phyloP scores from a whole-genome alignment of 1,140 invertebrate genomes.

The Microplitis demolitor region DNA sequence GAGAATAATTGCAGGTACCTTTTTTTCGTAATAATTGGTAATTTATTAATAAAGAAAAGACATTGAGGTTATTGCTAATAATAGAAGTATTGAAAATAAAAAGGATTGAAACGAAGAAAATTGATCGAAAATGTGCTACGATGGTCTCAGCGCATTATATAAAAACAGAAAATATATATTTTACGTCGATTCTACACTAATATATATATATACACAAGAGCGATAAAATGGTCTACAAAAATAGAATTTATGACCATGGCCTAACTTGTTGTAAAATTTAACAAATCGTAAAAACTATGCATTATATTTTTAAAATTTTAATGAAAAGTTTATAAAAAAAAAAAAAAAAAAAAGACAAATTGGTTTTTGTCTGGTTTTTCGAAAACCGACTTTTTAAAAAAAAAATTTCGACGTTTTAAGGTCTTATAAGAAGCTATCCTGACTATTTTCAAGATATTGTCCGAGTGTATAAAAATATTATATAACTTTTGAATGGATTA shows the following conservation, averaged over 20 bases:
- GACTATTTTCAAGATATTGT: no score
- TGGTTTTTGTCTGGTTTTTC: no score
- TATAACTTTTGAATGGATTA: no score
- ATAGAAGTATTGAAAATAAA: not conserved
- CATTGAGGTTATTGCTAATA: not conserved
- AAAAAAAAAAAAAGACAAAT: no score
- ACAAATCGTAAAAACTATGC: not conserved
- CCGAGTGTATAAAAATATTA: no score
- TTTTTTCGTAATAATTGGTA: not conserved
- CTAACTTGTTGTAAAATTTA: slow-evolving; percentile 6
- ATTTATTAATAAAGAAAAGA: not conserved
- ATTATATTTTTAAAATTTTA: slow-evolving; percentile 2
- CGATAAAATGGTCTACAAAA: not conserved
- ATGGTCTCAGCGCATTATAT: not conserved
- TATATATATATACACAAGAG: not conserved
- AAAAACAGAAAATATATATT: not conserved
- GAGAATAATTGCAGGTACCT: not conserved
- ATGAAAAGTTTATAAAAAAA: no score
- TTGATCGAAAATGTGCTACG: not conserved
- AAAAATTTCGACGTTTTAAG: no score
- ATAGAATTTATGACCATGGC: slow-evolving; percentile 19
- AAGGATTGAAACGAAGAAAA: not conserved
- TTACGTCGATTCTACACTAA: not conserved
- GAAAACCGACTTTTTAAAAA: no score
- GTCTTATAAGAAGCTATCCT: no score